Evolutionary conservation across 2,797 vertebrate species (phyloP).

Genomic region (Vultur gryphus): DNA sequence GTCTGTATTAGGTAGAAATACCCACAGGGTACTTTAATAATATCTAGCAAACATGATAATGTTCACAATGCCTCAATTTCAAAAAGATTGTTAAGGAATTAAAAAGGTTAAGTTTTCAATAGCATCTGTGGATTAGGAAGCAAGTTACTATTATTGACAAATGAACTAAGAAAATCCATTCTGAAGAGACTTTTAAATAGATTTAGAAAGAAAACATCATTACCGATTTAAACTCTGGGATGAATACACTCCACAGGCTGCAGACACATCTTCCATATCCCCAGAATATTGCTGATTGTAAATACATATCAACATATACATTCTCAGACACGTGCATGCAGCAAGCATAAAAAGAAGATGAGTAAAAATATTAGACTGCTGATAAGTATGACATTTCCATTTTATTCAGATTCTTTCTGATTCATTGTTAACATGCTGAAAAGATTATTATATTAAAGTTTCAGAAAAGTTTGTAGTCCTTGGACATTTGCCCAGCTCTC

Average conservation of each 20-base stretch:
- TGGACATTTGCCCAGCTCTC: background rate
- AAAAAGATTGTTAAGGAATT: background rate
- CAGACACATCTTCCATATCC: background rate
- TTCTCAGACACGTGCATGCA: background rate
- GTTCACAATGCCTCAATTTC: background rate
- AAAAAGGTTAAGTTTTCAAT: background rate
- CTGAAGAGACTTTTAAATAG: background rate
- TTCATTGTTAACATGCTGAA: background rate
- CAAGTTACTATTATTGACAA: background rate
- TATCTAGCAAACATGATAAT: background rate
- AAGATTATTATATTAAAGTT: background rate
- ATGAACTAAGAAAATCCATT: background rate
- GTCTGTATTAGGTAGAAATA: background rate
- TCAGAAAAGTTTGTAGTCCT: background rate
- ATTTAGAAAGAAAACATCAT: background rate
- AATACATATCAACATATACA: background rate
- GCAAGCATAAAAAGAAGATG: background rate
- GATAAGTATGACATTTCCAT: background rate
- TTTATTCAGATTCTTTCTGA: background rate
- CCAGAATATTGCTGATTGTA: background rate
- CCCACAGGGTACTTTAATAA: background rate
- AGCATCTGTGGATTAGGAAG: background rate
- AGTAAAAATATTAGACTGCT: background rate
- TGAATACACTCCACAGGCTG: background rate
- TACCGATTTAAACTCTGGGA: fast-evolving